Evolutionary conservation across 92 coral and sea anemone species (phyloP).

Genomic region (Muricea muricata): DNA sequence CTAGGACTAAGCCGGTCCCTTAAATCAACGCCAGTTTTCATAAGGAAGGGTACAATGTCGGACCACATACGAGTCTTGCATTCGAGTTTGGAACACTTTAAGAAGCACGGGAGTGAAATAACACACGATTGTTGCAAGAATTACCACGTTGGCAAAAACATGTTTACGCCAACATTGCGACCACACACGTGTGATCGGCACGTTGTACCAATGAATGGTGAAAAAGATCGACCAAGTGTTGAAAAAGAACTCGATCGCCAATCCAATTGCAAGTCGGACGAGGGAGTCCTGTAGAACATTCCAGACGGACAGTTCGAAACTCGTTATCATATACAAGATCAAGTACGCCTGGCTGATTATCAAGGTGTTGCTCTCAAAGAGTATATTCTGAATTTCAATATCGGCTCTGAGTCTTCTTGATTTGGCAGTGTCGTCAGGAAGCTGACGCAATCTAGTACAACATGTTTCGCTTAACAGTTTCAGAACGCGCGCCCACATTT

Average conservation of each 20-base stretch:
- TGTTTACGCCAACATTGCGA: constrained; percentile 61
- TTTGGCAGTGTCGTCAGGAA: constrained; percentile 57
- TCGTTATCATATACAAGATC: neutral
- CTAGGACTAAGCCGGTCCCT: neutral
- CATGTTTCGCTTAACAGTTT: constrained; percentile 25
- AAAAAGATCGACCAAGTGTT: constrained; percentile 60
- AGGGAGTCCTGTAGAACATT: constrained; percentile 34
- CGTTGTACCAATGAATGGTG: constrained; percentile 55
- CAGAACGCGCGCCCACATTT: constrained; percentile 46
- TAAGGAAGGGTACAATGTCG: neutral
- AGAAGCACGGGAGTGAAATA: constrained; percentile 57
- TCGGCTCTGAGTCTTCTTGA: constrained; percentile 84
- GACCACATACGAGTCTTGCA: neutral
- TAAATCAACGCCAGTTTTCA: neutral
- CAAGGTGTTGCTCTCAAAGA: constrained; percentile 59
- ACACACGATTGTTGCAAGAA: constrained; percentile 37
- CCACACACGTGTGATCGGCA: constrained; percentile 69
- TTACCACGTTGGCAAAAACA: constrained; percentile 37
- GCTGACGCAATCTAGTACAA: constrained; percentile 11
- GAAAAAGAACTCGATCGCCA: constrained; percentile 70
- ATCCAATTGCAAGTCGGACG: constrained; percentile 61
- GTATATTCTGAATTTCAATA: constrained; percentile 70
- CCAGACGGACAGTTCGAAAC: neutral
- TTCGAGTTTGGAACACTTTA: constrained; percentile 37
- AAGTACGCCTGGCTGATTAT: constrained; percentile 1